Evolutionary conservation across 2,888 invertebrate genomes (phyloP), one percentile per base, ranked within the genome.

Genomic region (Acanthosepion pharaonis): DNA sequence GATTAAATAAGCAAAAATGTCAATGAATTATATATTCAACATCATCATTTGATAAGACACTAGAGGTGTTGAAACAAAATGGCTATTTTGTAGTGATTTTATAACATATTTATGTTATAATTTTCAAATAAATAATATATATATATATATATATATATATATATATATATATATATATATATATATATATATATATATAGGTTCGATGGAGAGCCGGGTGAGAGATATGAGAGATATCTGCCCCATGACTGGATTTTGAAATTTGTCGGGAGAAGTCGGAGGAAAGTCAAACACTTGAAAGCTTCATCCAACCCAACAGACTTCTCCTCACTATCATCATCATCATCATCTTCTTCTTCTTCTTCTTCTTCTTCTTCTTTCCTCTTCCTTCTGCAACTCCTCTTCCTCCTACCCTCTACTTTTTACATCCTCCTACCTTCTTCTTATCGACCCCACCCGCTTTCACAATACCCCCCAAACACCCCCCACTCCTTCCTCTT

Each of bases 201-300:
- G 42, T 78, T 78, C 78, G 15, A 15, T n/a, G 15, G 78, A 15
- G 78, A 78, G 78, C 33, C 78, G n/a, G 33, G n/a, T n/a, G 78
- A n/a, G 78, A 78, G 78, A 78, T 78, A n/a, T n/a, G 78, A n/a
- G 78, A 78, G 78, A 78, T 78, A n/a, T 15, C 78, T n/a, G 78
- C n/a, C 78, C 78, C 78, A 78, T 78, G 78, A 78, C 78, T 78
- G n/a, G n/a, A 33, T 78, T 42, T 78, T 78, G 78, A 78, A 78
- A 78, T 78, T 78, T 33, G 78, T 15, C 78, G n/a, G 78, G n/a
- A 78, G 78, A 78, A n/a, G n/a, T 78, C 15, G 33, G n/a, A 78
- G n/a, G n/a, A 78, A 15, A 78, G 18, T 78, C 78, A n/a, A 78
- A 78, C n/a, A 78, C 78, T n/a, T n/a, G n/a, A 78, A n/a, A 9